Base-by-base conservation (phyloP, 1,140 invertebrate genomes). In the Hylaeus volcanicus region DNA sequence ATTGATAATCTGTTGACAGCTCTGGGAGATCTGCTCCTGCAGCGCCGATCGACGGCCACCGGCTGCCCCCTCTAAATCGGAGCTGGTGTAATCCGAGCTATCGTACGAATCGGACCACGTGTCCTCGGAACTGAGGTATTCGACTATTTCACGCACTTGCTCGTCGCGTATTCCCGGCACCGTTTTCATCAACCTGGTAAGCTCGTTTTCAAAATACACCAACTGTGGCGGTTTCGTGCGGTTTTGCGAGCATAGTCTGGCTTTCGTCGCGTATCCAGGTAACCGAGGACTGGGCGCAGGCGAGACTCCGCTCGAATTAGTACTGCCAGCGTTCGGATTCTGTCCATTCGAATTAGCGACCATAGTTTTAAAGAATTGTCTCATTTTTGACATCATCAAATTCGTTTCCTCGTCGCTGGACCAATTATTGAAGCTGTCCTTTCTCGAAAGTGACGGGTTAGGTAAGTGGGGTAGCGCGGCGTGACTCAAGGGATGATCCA, bases 331-430 rank as follows among this genome's bases (percentile, higher is more conserved):
- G 1, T 71, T 87, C 37, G 85, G 91, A 88, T 87, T 83, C 82
- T 93, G 94, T 0, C 95, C 94, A 88, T 94, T 94, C 0, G 95
- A 94, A 60, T 95, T 94, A 1, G 95, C 96, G 1, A 98, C 95
- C 94, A 98, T 96, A 41, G 96, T 97, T 91, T 98, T 98, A 91
- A 98, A 98, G 90, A 98, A 97, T 84, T 97, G 97, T 4, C 97
- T 94, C 96, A 98, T 97, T 93, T 98, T 98, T 11, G 96, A 97
- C 97, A 98, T 98, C 97, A 98, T 98, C 9, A 98, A 91, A 91
- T 98, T 98, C 1, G 97, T 98, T 92, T 98, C 97, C 90, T 98
- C 97, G 89, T 98, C 97, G 0, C 97, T 98, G 63, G 97, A 98
- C 97, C 97, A 98, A 88, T 98, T 98, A 89, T 98, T 98, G 91